Evolutionary conservation across 2,797 vertebrate genomes (phyloP).

Genomic region (Paratrypauchen microcephalus): DNA sequence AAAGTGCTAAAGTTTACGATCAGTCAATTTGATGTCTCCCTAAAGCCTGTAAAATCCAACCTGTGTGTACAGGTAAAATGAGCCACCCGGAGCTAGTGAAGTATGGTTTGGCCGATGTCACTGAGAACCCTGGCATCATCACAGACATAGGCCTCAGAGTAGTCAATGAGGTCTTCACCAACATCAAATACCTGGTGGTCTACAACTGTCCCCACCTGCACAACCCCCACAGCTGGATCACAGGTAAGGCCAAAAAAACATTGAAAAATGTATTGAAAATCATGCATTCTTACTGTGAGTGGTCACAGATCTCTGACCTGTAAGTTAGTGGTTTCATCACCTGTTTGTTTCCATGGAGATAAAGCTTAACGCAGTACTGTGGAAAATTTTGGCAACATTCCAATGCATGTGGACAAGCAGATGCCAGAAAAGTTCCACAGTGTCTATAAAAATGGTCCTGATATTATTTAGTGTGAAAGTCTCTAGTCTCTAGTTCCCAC

Average conservation of each 20-base stretch:
- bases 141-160: slow-evolving; percentile 98
- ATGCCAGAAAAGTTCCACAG: not conserved
- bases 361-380: too few species aligned
- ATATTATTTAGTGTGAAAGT: not conserved
- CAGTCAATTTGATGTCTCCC: not conserved
- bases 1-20: too few species aligned
- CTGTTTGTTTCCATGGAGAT: too few species aligned
- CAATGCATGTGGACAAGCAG: too few species aligned
- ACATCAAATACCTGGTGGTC: slow-evolving; percentile 95
- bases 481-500: too few species aligned
- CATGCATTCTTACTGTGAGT: too few species aligned
- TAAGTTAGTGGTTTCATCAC: not conserved
- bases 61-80: slow-evolving; percentile 86
- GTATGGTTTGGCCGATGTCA: slow-evolving; percentile 95
- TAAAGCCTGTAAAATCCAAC: not conserved
- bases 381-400: too few species aligned
- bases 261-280: too few species aligned
- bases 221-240: slow-evolving; percentile 97
- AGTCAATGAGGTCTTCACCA: slow-evolving; percentile 97
- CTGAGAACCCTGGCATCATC: slow-evolving; percentile 98
- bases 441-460: not conserved
- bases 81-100: slow-evolving; percentile 95
- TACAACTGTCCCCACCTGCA: slow-evolving; percentile 99
- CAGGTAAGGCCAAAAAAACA: slow-evolving; percentile 79
- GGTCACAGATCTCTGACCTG: not conserved